Base-by-base conservation (phyloP, 1,140 invertebrate genomes). In the Acromyrmex heyeri region DNA sequence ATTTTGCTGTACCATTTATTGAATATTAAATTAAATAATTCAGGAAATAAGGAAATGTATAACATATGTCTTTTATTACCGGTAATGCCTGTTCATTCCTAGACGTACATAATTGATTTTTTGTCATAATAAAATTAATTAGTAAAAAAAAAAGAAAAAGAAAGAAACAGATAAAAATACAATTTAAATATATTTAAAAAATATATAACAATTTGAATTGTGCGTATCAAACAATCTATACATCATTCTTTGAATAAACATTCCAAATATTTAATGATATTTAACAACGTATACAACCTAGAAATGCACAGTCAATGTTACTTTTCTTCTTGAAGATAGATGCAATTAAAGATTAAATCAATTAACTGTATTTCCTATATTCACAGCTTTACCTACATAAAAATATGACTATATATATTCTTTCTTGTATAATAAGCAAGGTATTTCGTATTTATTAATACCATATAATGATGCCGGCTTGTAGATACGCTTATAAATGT, bases 241-340 rank as follows among this genome's bases (percentile, higher is more conserved):
- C 34, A 67, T 53, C n/a, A 12, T 16, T 48, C 14, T 30, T 59
- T 3, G 12, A 73, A 59, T 30, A 38, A 7, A n/a, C 6, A 53
- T 81, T 72, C 3, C 16, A 2, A 4, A 72, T 72, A 59, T 44
- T 59, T 59, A 34, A 34, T 34, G 34, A 34, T 34, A 7, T 38
- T 38, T 38, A 57, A 81, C 21, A 34, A 70, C 18, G 18, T 21
- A 67, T 62, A 62, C 79, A 83, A 83, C 55, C 79, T 75, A 75
- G 18, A 83, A 62, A 62, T 38, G 2, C n/a, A 83, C 24, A 21
- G 44, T 18, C 67, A 73, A 2, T 16, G 30, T 14, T 16, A 24
- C 14, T 21, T 6, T 18, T 18, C 12, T 10, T 5, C 38, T 38
- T 83, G 79, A 83, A 83, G 55, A 48, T 75, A 8, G 69, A 3